phyloP scores from a whole-genome alignment of 2,113 vertebrate genomes.

The Eulacestoma nigropectus region DNA sequence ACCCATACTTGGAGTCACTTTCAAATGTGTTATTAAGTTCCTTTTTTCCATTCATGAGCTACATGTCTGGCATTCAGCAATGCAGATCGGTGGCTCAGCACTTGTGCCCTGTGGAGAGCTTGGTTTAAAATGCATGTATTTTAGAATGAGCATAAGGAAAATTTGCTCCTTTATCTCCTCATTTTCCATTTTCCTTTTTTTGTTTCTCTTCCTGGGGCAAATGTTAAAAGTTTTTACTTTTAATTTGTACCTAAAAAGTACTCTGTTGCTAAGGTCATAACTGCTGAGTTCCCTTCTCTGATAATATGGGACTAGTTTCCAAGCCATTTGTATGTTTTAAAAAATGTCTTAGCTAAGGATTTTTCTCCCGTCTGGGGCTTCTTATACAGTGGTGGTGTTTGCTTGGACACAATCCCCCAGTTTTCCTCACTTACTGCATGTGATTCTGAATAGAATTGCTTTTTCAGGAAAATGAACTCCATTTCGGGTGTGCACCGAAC shows the following conservation, averaged over 20 bases:
- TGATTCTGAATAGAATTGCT: neutral
- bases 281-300: neutral
- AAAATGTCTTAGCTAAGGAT: neutral
- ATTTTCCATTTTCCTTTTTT: neutral
- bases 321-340: neutral
- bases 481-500: neutral
- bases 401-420: neutral
- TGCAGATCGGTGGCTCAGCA: neutral
- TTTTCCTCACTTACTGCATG: neutral
- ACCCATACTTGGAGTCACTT: conserved; percentile 15
- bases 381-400: neutral
- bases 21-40: conserved; percentile 20
- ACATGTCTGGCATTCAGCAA: neutral
- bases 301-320: neutral
- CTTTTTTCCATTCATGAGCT: conserved; percentile 13
- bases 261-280: neutral
- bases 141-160: neutral
- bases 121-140: neutral
- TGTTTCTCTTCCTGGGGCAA: neutral
- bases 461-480: neutral
- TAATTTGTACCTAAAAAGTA: neutral
- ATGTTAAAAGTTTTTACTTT: neutral
- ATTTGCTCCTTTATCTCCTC: neutral
- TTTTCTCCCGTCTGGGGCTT: neutral
- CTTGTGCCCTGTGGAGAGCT: neutral